Evolutionary conservation across 2,113 vertebrate genomes (phyloP).

Genomic region (Murina feae): DNA sequence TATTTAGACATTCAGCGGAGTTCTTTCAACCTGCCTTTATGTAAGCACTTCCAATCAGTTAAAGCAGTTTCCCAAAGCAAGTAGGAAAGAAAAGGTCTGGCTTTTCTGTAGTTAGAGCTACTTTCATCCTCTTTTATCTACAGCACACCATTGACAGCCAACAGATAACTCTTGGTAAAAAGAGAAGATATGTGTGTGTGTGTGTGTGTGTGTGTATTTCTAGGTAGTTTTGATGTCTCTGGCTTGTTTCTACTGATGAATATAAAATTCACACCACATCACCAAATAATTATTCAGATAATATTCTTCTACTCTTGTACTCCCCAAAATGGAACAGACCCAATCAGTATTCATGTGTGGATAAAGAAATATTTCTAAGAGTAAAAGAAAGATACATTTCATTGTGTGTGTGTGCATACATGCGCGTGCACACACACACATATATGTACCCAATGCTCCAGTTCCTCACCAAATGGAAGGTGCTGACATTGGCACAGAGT

Average conservation of each 20-base stretch:
- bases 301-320: background rate
- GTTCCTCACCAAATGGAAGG: background rate
- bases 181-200: too few species aligned
- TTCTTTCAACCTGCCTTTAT: background rate
- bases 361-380: background rate
- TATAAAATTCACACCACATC: background rate
- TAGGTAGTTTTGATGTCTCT: background rate
- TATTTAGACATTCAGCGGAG: conserved; percentile 3
- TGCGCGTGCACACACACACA: too few species aligned
- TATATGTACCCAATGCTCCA: background rate
- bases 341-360: background rate
- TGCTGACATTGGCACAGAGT: background rate
- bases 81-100: background rate
- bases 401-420: background rate
- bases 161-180: background rate
- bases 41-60: conserved; percentile 26
- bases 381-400: background rate
- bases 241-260: background rate
- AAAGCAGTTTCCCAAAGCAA: conserved; percentile 26
- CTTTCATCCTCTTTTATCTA: background rate
- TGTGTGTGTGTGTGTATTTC: too few species aligned
- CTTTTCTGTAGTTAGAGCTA: background rate
- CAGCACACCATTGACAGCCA: background rate
- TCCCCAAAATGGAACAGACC: background rate
- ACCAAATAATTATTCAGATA: background rate